Conservation (phyloP, 2,797 vertebrate genomes). For the Typhlichthys eigenmanni region DNA sequence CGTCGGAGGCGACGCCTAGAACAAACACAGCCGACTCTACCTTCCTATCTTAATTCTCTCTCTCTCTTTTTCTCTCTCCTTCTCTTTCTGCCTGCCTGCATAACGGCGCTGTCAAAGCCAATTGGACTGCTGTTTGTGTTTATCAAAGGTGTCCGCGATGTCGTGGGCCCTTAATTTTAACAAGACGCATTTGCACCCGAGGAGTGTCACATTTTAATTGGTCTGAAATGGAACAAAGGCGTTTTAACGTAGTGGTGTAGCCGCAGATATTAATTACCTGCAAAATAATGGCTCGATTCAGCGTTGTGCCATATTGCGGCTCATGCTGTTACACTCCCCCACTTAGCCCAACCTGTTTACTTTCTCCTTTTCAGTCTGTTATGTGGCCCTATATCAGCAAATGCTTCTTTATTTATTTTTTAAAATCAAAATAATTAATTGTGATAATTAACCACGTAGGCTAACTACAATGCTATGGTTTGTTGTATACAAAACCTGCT, state of each 20-base stretch:
- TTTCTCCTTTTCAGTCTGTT: slow-evolving; percentile 48
- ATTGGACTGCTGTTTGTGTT: slow-evolving; percentile 66
- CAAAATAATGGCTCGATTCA: slow-evolving; percentile 69
- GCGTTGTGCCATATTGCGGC: slow-evolving; percentile 64
- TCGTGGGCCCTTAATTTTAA: slow-evolving; percentile 71
- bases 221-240: slow-evolving; percentile 67
- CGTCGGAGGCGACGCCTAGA: slow-evolving; percentile 46
- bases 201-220: slow-evolving; percentile 78
- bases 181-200: slow-evolving; percentile 58
- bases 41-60: slow-evolving; percentile 7
- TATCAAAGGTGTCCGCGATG: slow-evolving; percentile 68
- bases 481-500: too few relatives aligned
- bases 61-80: neutral
- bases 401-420: too few relatives aligned
- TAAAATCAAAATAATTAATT: too few relatives aligned
- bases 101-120: slow-evolving; percentile 62
- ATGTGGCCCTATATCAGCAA: neutral
- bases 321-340: slow-evolving; percentile 56
- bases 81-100: slow-evolving; percentile 17
- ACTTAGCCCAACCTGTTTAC: slow-evolving; percentile 30
- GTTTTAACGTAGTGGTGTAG: slow-evolving; percentile 47
- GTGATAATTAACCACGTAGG: neutral
- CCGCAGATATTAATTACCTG: slow-evolving; percentile 77
- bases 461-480: too few relatives aligned
- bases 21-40: slow-evolving; percentile 28